Evolutionary conservation across 1,140 invertebrate species (phyloP).

Genomic region (Patella vulgata): DNA sequence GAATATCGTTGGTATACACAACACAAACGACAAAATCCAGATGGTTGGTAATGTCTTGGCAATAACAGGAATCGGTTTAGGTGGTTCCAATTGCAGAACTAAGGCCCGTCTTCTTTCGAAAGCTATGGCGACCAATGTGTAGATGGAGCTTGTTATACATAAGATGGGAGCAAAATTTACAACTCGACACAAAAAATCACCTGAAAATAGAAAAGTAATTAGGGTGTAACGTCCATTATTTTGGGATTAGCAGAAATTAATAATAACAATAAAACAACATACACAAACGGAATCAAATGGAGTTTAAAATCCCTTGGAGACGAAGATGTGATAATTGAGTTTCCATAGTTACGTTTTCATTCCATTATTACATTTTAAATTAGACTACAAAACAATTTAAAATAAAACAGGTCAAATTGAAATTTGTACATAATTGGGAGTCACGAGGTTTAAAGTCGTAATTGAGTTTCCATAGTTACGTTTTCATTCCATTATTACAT

Average conservation of each 20-base stretch:
- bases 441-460: too few species aligned
- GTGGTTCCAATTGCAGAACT: conserved; percentile 14
- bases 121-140: conserved; percentile 39
- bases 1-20: conserved; percentile 27
- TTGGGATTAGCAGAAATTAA: neutral
- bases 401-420: too few species aligned
- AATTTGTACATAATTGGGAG: too few species aligned
- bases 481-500: too few species aligned
- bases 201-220: conserved; percentile 26
- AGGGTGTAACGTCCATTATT: neutral
- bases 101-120: conserved; percentile 40
- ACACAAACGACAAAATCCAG: conserved; percentile 25
- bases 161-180: conserved; percentile 39
- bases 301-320: too few species aligned
- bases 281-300: too few species aligned
- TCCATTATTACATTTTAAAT: too few species aligned
- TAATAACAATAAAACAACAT: neutral
- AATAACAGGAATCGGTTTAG: conserved; percentile 1
- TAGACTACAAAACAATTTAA: too few species aligned
- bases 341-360: too few species aligned
- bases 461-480: too few species aligned
- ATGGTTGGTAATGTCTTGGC: conserved; percentile 14
- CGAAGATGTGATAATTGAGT: too few species aligned
- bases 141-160: conserved; percentile 43
- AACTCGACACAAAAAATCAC: conserved; percentile 35